Conservation (phyloP, 92 coral and sea anemone species). For the Zoanthus sansibaricus region DNA sequence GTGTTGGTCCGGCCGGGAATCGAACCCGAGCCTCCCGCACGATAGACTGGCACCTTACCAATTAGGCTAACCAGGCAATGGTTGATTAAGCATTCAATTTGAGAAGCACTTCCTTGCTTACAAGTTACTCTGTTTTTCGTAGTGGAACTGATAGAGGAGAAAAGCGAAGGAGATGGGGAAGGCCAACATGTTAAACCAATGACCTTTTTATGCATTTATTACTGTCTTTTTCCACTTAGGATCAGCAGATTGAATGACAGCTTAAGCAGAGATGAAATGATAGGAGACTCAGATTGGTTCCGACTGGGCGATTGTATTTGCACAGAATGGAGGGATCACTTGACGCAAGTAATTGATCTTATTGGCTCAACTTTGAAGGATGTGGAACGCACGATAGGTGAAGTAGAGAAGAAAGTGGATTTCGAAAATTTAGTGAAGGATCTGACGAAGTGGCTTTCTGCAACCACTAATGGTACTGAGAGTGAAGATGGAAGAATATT, state of each 20-base stretch:
- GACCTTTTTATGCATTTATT: neutral
- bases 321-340: slow-evolving; percentile 87
- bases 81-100: too few species aligned
- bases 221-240: slow-evolving; percentile 54
- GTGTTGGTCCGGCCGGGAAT: too few species aligned
- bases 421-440: slow-evolving; percentile 80
- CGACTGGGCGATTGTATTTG: slow-evolving; percentile 83
- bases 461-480: slow-evolving; percentile 88
- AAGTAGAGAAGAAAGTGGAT: slow-evolving; percentile 71
- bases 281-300: slow-evolving; percentile 94
- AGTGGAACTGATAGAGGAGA: too few species aligned
- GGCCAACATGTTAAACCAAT: too few species aligned
- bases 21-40: too few species aligned
- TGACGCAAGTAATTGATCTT: slow-evolving; percentile 68
- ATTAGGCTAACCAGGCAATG: too few species aligned
- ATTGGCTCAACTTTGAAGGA: slow-evolving; percentile 93
- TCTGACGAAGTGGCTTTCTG: slow-evolving; percentile 84
- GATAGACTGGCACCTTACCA: too few species aligned
- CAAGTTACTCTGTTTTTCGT: too few species aligned
- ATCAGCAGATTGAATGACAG: slow-evolving; percentile 84
- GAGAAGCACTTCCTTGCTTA: too few species aligned
- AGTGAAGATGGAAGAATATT: slow-evolving; percentile 93
- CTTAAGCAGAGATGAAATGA: slow-evolving; percentile 82
- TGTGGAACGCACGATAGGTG: slow-evolving; percentile 77
- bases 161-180: too few species aligned